Conservation (phyloP, 2,113 vertebrate genomes). For the Sceloporus tristichus region DNA sequence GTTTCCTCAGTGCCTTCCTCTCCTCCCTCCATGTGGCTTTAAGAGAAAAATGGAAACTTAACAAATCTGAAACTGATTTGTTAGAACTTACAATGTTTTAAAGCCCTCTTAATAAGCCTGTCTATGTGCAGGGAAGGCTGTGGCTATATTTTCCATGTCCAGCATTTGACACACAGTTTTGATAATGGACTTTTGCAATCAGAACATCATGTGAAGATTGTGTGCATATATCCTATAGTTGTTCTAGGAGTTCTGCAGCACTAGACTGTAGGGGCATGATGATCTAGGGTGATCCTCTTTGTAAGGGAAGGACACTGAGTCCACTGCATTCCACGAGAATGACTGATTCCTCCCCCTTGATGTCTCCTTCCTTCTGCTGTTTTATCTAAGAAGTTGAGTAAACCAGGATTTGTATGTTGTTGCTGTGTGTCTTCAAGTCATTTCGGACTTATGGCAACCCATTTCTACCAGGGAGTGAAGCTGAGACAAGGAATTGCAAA, state of each 20-base stretch:
- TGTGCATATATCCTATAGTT: slow-evolving; percentile 40
- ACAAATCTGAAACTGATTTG: background rate
- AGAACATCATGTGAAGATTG: background rate
- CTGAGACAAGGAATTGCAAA: too few relatives aligned
- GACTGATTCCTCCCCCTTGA: slow-evolving; percentile 33
- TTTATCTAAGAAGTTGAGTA: background rate
- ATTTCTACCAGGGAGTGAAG: too few relatives aligned
- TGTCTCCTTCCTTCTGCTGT: background rate
- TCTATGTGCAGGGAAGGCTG: background rate
- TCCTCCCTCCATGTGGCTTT: too few relatives aligned
- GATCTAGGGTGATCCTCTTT: background rate
- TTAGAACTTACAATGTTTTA: background rate
- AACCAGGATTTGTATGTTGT: too few relatives aligned
- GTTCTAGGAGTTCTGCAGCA: slow-evolving; percentile 3
- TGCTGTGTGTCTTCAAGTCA: too few relatives aligned
- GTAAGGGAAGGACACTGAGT: slow-evolving; percentile 21
- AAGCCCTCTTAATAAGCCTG: background rate
- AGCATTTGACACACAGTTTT: background rate
- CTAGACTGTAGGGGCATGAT: background rate
- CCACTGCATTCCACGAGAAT: slow-evolving; percentile 49
- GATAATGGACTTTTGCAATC: slow-evolving; percentile 27
- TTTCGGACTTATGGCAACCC: too few relatives aligned
- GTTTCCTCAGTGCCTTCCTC: too few relatives aligned
- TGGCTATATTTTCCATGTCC: slow-evolving; percentile 1
- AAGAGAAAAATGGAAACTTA: too few relatives aligned